These are phyloP conservation scores for Lepus europaeus DNA, from an alignment of 2,113 vertebrate genomes.

Conservation along the genomic window DNA sequence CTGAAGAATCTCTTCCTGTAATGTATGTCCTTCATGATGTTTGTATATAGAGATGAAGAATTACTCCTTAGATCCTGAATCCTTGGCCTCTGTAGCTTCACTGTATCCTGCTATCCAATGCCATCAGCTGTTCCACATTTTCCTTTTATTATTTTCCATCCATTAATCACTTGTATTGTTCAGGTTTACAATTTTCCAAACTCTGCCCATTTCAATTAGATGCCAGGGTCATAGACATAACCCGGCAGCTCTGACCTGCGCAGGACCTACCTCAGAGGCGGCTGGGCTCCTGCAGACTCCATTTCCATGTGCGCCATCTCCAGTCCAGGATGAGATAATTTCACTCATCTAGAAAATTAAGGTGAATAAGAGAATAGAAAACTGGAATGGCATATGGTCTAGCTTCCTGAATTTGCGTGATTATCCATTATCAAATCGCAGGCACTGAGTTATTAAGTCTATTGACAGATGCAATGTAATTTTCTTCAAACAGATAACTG, in stretches of 20 bases:
- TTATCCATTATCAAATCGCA: conserved; percentile 84
- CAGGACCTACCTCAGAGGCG: conserved; percentile 34
- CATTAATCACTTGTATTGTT: conserved; percentile 74
- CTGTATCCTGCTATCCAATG: conserved; percentile 10
- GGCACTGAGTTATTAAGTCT: conserved; percentile 83
- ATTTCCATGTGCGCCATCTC: conserved; percentile 61
- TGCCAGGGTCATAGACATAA: conserved; percentile 75
- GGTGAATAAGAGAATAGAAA: conserved; percentile 82
- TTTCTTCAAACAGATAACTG: conserved; percentile 84
- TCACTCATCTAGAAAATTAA: conserved; percentile 85
- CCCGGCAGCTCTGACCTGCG: conserved; percentile 67
- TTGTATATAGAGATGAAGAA: background rate
- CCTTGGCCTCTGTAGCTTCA: background rate
- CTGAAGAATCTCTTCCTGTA: background rate
- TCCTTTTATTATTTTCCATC: conserved; percentile 58
- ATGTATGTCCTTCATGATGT: background rate
- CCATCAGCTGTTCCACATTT: conserved; percentile 36
- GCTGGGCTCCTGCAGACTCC: conserved; percentile 71
- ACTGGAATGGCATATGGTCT: conserved; percentile 81
- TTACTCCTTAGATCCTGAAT: background rate
- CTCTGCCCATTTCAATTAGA: conserved; percentile 80
- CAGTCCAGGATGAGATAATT: conserved; percentile 83
- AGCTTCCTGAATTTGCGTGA: conserved; percentile 85
- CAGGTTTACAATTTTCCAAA: conserved; percentile 82
- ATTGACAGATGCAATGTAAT: conserved; percentile 86